Evolutionary conservation across 1,140 invertebrate species (phyloP), one percentile per base, ranked within the genome.

Genomic region (Pseudachorutes palmiensis): DNA sequence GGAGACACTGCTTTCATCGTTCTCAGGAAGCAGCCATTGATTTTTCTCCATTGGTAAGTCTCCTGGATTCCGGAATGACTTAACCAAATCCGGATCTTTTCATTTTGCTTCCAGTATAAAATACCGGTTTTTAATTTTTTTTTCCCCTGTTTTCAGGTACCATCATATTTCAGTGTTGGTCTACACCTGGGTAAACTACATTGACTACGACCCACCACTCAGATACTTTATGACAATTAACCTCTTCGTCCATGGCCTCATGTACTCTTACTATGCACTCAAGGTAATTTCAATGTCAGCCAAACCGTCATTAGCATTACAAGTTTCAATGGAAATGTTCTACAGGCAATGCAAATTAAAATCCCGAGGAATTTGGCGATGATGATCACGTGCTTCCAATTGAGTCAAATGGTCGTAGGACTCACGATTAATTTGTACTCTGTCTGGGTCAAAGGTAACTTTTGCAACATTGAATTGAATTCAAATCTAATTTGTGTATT

Each of bases 301-400:
- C n/a, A n/a, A n/a, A n/a, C n/a, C n/a, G n/a, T n/a, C n/a, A n/a
- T n/a, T n/a, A n/a, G n/a, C n/a, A n/a, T n/a, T n/a, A n/a, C n/a
- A n/a, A n/a, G n/a, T n/a, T n/a, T n/a, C n/a, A n/a, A n/a, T n/a
- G n/a, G n/a, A n/a, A n/a, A n/a, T n/a, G n/a, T n/a, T n/a, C n/a
- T n/a, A n/a, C n/a, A 73, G 70, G 62, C 66, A n/a, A 41, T 70
- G 30, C 64, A 67, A 61, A 57, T 71, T 28, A 65, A 65, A 62
- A 59, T 73, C 55, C 72, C 72, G 14, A 51, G 69, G 22, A 69
- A 68, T 28, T 71, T 64, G 60, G 87, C 92, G 45, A 96, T 98
- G 88, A 79, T 89, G 65, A 96, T 99, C 72, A 99, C 96, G 2
- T 83, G 86, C 16, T 82, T 95, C 36, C 97, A 99, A 78, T 82